phyloP scores from a whole-genome alignment of 2,888 invertebrate genomes.

The Lithophane socia region DNA sequence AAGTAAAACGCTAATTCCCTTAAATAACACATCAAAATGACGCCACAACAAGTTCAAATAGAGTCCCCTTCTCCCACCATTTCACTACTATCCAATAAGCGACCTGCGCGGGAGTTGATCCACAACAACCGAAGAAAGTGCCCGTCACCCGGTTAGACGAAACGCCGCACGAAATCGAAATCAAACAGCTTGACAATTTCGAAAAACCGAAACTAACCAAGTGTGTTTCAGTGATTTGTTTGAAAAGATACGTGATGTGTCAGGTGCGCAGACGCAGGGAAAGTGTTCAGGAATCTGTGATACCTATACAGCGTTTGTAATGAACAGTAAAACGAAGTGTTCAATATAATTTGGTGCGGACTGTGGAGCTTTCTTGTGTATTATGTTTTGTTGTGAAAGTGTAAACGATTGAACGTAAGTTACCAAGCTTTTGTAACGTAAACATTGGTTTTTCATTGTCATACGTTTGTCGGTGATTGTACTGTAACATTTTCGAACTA shows the following conservation, averaged over 20 bases:
- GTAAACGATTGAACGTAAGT: constrained; percentile 67
- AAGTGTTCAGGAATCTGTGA: constrained; percentile 52
- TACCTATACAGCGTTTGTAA: constrained; percentile 17
- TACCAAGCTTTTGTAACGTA: constrained; percentile 30
- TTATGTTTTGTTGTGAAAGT: constrained; percentile 72
- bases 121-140: constrained; percentile 79
- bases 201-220: constrained; percentile 35
- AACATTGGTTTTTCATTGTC: constrained; percentile 29
- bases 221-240: constrained; percentile 25
- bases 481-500: neutral
- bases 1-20: constrained; percentile 1
- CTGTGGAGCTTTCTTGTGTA: constrained; percentile 58
- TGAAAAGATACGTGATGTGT: constrained; percentile 42
- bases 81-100: constrained; percentile 71
- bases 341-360: constrained; percentile 50
- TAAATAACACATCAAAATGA: constrained; percentile 19
- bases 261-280: constrained; percentile 35
- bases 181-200: constrained; percentile 34
- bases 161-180: constrained; percentile 36
- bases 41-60: constrained; percentile 30
- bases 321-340: constrained; percentile 41
- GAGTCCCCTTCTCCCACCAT: constrained; percentile 75
- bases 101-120: constrained; percentile 78
- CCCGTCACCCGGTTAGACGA: constrained; percentile 68
- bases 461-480: neutral